phyloP scores from a whole-genome alignment of 2,797 vertebrate species.

The Mastacembelus armatus region DNA sequence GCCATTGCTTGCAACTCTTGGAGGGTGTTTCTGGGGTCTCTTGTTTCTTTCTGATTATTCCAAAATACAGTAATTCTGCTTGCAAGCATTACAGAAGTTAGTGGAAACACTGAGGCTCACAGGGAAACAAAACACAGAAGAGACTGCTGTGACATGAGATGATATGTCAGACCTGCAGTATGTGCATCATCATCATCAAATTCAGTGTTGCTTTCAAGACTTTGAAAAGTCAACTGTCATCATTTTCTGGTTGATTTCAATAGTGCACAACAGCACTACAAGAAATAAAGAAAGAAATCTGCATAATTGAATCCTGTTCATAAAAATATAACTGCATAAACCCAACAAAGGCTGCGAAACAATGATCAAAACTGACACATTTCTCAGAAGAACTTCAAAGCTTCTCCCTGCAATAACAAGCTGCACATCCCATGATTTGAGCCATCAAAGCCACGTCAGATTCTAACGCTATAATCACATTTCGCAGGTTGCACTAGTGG shows the following conservation, averaged over 20 bases:
- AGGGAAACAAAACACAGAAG: neutral
- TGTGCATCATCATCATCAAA: neutral
- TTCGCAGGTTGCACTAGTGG: conserved; percentile 51
- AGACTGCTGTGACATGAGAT: neutral
- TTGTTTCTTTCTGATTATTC: conserved; percentile 64
- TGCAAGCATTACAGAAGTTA: conserved; percentile 33
- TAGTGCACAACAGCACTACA: neutral
- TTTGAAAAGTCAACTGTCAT: neutral
- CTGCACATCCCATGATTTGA: conserved; percentile 60
- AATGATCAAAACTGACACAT: conserved; percentile 35
- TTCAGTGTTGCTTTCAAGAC: neutral
- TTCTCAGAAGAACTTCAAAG: conserved; percentile 63
- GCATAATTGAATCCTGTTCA: neutral
- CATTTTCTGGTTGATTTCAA: neutral
- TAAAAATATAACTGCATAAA: neutral
- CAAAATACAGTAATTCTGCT: conserved; percentile 59
- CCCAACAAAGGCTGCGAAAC: neutral
- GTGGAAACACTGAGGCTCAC: conserved; percentile 37
- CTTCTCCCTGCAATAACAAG: conserved; percentile 13
- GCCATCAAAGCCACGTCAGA: conserved; percentile 40
- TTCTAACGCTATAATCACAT: conserved; percentile 45
- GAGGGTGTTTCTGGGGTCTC: conserved; percentile 68
- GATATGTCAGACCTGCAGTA: neutral
- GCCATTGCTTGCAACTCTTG: conserved; percentile 81
- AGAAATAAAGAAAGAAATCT: conserved; percentile 6